These are phyloP conservation scores for Sinonovacula constricta DNA, from an alignment of 1,140 invertebrate species.

Conservation along the genomic window DNA sequence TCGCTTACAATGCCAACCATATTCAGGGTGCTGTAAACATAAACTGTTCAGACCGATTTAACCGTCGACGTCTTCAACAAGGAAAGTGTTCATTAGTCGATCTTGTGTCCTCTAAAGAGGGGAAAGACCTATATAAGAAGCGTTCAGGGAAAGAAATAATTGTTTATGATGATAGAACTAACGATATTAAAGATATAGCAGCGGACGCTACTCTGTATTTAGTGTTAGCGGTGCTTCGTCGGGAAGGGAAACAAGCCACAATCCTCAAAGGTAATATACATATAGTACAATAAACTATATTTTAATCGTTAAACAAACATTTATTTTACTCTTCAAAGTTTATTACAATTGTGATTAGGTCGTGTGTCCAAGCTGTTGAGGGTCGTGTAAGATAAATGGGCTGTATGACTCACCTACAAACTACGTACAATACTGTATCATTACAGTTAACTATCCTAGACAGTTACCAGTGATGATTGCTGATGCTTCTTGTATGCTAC, in stretches of 20 bases:
- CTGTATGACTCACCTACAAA: too few relatives aligned
- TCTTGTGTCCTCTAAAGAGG: constrained; percentile 82
- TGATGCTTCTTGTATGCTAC: too few relatives aligned
- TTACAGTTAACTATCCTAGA: too few relatives aligned
- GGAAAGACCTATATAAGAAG: constrained; percentile 83
- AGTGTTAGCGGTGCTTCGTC: constrained; percentile 84
- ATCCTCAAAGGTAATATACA: constrained; percentile 87
- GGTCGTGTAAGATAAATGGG: too few relatives aligned
- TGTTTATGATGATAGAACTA: constrained; percentile 84
- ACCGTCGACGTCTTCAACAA: constrained; percentile 84
- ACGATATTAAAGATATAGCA: constrained; percentile 76
- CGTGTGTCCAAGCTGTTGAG: too few relatives aligned
- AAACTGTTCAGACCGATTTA: constrained; percentile 87
- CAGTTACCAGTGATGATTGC: too few relatives aligned
- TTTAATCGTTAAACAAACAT: too few relatives aligned
- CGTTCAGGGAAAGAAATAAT: constrained; percentile 80
- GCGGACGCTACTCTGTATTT: constrained; percentile 83
- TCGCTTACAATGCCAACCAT: constrained; percentile 86
- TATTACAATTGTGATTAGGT: too few relatives aligned
- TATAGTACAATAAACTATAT: too few relatives aligned
- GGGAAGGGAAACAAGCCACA: constrained; percentile 85
- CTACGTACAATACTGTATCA: too few relatives aligned
- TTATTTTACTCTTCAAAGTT: too few relatives aligned
- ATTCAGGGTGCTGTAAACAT: constrained; percentile 87
- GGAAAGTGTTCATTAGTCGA: constrained; percentile 85